Conservation (phyloP, 2,113 vertebrate species). For the Grallaria varia region DNA sequence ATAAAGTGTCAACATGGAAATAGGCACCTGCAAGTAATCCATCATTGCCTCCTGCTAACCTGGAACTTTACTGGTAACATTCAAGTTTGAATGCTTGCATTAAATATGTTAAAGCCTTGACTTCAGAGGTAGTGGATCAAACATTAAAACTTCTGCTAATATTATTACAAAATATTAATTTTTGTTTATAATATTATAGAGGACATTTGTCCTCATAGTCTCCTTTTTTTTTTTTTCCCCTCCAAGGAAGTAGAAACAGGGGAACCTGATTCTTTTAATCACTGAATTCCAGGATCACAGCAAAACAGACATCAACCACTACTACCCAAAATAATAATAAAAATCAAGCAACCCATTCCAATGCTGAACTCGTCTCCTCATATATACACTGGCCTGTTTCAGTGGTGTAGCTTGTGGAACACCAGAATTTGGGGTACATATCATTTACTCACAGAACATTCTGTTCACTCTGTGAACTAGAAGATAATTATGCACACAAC, state of each 20-base stretch:
- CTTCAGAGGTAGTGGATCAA: neutral
- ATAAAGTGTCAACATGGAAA: neutral
- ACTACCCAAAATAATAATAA: neutral
- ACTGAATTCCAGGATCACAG: neutral
- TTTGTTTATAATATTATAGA: neutral
- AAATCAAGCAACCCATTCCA: neutral
- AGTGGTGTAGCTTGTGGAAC: neutral
- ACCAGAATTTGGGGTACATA: neutral
- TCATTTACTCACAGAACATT: neutral
- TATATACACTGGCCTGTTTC: rapidly evolving
- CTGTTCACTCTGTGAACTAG: neutral
- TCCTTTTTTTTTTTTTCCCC: rapidly evolving
- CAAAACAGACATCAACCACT: neutral
- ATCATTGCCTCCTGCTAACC: neutral
- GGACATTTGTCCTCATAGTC: neutral
- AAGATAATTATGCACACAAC: neutral
- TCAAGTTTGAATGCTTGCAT: neutral
- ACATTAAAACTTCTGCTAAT: neutral
- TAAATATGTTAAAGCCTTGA: neutral
- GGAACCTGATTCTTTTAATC: neutral
- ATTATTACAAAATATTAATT: neutral
- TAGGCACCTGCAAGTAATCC: neutral
- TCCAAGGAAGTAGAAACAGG: neutral
- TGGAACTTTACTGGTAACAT: neutral
- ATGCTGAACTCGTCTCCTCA: rapidly evolving